Conservation (phyloP, 2,113 vertebrate genomes). For the Todiramphus saurophagus region DNA sequence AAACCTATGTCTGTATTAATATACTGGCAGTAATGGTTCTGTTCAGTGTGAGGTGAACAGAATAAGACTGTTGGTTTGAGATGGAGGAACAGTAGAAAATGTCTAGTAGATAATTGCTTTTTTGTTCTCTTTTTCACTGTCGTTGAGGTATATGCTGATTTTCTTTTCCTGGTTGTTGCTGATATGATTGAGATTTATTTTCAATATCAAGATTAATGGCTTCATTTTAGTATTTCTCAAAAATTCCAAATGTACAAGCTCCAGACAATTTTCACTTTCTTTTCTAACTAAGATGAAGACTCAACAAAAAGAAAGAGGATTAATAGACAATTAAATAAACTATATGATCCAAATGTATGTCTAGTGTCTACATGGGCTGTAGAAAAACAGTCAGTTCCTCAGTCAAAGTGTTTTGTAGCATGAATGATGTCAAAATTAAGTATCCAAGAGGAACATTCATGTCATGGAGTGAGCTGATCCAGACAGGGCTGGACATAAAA, state of each 20-base stretch:
- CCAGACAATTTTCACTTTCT: not conserved
- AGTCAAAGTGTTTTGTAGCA: not conserved
- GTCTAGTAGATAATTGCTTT: not conserved
- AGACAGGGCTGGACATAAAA: not conserved
- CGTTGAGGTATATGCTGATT: not conserved
- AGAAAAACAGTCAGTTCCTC: not conserved
- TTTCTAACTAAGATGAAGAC: not conserved
- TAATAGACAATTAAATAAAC: not conserved
- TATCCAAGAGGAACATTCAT: not conserved
- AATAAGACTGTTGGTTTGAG: not conserved
- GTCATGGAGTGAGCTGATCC: not conserved
- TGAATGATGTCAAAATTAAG: not conserved
- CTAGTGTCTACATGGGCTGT: too few relatives aligned
- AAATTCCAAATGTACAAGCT: not conserved
- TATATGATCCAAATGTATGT: not conserved
- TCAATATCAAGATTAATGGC: not conserved
- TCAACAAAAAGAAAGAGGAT: not conserved
- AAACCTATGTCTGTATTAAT: not conserved
- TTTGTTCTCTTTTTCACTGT: not conserved
- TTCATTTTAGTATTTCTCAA: not conserved
- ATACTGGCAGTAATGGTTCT: not conserved
- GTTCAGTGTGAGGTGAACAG: not conserved
- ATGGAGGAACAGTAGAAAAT: not conserved
- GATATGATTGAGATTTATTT: not conserved
- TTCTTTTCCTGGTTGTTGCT: not conserved